Evolutionary conservation across 2,888 invertebrate species (phyloP), one percentile per base, ranked within the genome.

Genomic region (Nephrotoma guestfalica): DNA sequence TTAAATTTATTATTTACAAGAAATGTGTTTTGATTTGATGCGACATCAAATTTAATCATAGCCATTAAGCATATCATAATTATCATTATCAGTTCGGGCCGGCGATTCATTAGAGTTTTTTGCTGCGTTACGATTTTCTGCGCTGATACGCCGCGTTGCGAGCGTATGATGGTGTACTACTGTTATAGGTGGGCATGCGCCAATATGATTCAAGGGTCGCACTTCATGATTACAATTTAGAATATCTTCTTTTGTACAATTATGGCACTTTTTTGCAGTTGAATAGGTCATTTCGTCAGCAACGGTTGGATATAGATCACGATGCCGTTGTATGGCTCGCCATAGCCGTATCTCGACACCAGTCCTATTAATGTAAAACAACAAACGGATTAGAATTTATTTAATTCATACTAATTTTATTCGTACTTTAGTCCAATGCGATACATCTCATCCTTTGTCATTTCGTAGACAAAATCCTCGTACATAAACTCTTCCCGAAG

Each of bases 291-390:
- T 87, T 88, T 87, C 87, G 86, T 88, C 88, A 87, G 88, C 86
- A 88, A 89, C 71, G 43, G 86, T 86, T 30, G 43, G 86, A 84
- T 86, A 88, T 86, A 87, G 86, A 83, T 86, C 86, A 87, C 95
- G 92, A 89, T 94, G 93, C 83, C 94, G 93, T 87, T 94, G 91
- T 86, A 98, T 94, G 0, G 96, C 95, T 88, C 95, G 94, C 98
- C 98, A 98, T 88, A 98, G 92, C 87, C 96, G 94, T 85, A 97
- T 94, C 90, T 97, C 96, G 41, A 96, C 93, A 71, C 97, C 97
- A 86, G 96, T 95, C 90, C 96, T 96, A 92, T 86, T 90, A 90
- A 89, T 88, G 87, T 88, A 43, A 30, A 43, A 85, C 4, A 85
- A 86, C 47, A 86, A 45, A 86, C 13, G 11, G 13, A 85, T 13